Evolutionary conservation across 1,140 invertebrate species (phyloP).

Genomic region (Zelostemma sp.): DNA sequence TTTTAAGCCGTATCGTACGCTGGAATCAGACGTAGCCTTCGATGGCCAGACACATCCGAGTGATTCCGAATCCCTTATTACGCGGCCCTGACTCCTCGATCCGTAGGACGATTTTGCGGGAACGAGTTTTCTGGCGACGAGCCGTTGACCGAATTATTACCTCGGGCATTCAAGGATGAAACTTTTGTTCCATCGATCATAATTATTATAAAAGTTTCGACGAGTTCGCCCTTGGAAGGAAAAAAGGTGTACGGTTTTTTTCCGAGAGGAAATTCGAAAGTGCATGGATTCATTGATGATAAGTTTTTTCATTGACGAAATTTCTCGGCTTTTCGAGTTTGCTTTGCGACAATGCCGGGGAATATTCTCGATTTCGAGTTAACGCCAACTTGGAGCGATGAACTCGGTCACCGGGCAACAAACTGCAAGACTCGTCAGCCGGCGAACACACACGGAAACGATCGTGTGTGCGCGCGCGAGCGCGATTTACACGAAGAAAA

Average conservation of each 20-base stretch:
- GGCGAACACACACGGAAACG: conserved; percentile 38
- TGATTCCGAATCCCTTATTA: conserved; percentile 23
- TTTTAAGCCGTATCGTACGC: conserved; percentile 17
- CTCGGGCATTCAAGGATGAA: no score
- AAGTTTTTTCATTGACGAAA: no score
- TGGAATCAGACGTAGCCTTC: conserved; percentile 22
- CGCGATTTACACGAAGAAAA: conserved; percentile 39
- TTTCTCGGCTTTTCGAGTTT: no score
- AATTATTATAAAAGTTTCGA: no score
- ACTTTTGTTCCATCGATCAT: no score
- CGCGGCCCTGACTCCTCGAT: conserved; percentile 19
- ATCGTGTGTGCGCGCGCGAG: conserved; percentile 16
- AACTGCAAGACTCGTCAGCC: conserved; percentile 61
- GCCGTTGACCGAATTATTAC: conserved; percentile 28
- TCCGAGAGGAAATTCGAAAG: no score
- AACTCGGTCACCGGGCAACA: conserved; percentile 72
- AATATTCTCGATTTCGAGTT: conserved; percentile 67
- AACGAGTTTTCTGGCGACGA: conserved; percentile 29
- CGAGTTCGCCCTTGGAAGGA: no score
- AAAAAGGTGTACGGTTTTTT: no score
- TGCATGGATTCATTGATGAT: no score
- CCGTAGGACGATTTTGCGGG: conserved; percentile 16
- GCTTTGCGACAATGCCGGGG: conserved; percentile 12
- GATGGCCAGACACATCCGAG: conserved; percentile 24
- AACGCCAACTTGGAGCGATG: conserved; percentile 62